Evolutionary conservation across 2,797 vertebrate genomes (phyloP).

Genomic region (Chelonia mydas): DNA sequence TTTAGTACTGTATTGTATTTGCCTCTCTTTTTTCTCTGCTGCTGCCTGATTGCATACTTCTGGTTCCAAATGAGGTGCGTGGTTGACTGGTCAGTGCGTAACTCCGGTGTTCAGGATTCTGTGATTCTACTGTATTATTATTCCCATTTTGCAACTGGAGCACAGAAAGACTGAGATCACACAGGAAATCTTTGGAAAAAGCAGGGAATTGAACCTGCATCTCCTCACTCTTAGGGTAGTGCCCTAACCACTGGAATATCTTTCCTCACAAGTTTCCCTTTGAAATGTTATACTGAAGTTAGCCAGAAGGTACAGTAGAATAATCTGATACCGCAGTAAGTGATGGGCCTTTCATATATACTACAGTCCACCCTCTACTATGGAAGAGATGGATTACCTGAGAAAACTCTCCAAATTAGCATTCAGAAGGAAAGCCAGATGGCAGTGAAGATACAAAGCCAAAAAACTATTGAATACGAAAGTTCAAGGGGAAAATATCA

Average conservation of each 20-base stretch:
- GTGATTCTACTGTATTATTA: background rate
- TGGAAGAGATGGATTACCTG: background rate
- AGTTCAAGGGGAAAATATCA: background rate
- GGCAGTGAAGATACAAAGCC: background rate
- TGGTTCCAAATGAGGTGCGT: no score
- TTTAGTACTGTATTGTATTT: no score
- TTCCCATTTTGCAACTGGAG: background rate
- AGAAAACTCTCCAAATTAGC: background rate
- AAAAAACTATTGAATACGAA: background rate
- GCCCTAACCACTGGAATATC: background rate
- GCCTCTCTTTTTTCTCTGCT: no score
- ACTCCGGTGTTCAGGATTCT: background rate
- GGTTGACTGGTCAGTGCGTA: no score
- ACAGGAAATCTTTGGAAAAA: background rate
- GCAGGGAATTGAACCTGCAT: background rate
- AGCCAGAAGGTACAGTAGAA: background rate
- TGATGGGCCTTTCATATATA: background rate
- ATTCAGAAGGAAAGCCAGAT: background rate
- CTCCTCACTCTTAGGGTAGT: background rate
- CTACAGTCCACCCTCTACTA: background rate
- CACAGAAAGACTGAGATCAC: background rate
- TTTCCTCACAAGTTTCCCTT: background rate
- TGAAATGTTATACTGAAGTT: background rate
- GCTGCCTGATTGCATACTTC: no score
- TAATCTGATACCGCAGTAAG: background rate